Conservation (phyloP, 2,888 invertebrate species). For the Scaptomyza polygonia region DNA sequence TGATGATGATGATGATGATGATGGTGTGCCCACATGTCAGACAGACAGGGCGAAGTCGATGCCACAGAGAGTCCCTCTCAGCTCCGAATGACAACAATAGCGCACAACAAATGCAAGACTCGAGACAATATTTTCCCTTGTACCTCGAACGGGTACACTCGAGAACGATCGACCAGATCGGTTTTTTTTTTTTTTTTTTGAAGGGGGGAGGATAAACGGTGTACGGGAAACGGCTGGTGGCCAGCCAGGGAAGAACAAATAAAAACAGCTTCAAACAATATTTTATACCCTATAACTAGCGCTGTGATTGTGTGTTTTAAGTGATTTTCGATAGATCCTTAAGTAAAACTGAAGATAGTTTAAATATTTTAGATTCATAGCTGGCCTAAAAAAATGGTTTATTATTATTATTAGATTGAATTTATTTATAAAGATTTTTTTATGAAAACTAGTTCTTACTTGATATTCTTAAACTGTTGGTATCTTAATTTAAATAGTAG, state of each 20-base stretch:
- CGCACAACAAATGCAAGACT: constrained; percentile 61
- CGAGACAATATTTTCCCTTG: constrained; percentile 81
- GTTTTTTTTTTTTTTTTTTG: too few species aligned
- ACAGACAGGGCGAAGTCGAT: constrained; percentile 28
- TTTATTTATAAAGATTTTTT: too few species aligned
- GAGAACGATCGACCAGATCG: constrained; percentile 2
- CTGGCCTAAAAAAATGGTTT: too few species aligned
- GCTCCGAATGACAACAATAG: constrained; percentile 62
- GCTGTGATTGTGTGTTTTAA: not conserved
- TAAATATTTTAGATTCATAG: too few species aligned
- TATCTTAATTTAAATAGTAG: too few species aligned
- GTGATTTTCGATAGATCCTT: too few species aligned
- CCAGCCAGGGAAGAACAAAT: constrained; percentile 10
- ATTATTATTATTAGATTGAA: too few species aligned
- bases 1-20: constrained; percentile 35
- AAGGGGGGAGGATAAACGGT: constrained; percentile 37
- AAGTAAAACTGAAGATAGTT: too few species aligned
- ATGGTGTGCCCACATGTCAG: constrained; percentile 56
- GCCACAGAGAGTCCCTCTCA: constrained; percentile 39
- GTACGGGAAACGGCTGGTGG: constrained; percentile 21
- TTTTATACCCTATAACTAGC: constrained; percentile 38
- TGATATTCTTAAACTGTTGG: too few species aligned
- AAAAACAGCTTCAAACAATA: constrained; percentile 9
- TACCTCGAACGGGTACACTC: constrained; percentile 45
- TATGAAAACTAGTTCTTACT: too few species aligned